Percentiles rank a stretch among this genome's conserved stretches.
phyloP scores from a whole-genome alignment of 37 sponge, comb jelly and placozoan species.

The Bolinopsis microptera region DNA sequence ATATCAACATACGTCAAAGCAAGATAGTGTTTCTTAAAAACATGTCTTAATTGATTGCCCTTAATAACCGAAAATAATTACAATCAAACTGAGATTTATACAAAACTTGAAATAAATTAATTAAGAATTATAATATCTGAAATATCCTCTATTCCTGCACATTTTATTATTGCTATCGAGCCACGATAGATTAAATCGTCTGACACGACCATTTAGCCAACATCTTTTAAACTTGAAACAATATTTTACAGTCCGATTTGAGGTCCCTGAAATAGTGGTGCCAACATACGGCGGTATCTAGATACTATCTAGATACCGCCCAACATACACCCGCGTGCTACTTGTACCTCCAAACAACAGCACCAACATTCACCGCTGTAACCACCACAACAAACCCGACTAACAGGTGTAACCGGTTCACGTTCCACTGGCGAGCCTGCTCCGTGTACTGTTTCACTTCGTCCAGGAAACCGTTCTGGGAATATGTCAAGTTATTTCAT shows the following conservation, averaged over 20 bases:
- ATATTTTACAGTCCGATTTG: neutral
- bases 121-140: neutral
- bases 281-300: no score
- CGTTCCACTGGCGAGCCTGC: neutral
- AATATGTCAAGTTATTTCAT: neutral
- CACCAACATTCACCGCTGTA: conserved; percentile 11
- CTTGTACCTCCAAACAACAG: neutral
- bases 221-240: neutral
- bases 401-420: neutral
- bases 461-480: neutral
- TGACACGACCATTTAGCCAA: neutral
- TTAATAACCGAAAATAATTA: neutral
- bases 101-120: neutral
- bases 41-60: neutral
- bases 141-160: neutral
- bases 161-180: neutral
- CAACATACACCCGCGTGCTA: no score
- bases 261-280: neutral
- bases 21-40: neutral
- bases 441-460: conserved; percentile 29
- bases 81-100: neutral
- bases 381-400: neutral
- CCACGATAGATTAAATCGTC: neutral
- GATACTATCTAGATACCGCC: no score
- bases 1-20: neutral